Evolutionary conservation across 2,797 vertebrate species (phyloP).

Genomic region (Halcyon chelicuti): DNA sequence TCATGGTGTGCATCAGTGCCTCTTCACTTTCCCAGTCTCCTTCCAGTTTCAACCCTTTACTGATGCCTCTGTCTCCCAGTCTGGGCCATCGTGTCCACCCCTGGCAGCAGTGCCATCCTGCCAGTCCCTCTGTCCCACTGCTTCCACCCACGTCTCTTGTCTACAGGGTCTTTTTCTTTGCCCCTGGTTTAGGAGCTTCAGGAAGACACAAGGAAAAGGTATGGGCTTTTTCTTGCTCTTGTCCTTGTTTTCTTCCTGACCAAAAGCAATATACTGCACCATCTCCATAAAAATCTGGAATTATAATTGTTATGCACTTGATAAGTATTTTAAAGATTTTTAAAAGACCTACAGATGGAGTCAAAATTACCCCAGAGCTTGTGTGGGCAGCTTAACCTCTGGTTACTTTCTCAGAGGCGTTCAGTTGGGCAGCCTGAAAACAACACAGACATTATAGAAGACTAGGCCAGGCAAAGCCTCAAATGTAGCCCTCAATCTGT

Average conservation of each 20-base stretch:
- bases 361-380: not conserved
- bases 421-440: not conserved
- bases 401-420: not conserved
- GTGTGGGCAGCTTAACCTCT: not conserved
- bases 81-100: accelerated
- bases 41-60: not conserved
- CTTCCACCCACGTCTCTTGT: not conserved
- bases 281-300: not conserved
- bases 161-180: not conserved
- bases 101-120: accelerated
- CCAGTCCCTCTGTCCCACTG: accelerated
- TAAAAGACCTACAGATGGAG: not conserved
- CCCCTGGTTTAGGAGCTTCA: not conserved
- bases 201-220: not conserved
- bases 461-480: not conserved
- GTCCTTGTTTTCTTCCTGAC: not conserved
- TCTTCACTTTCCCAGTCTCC: not conserved
- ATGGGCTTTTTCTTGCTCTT: not conserved
- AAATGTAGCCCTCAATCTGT: not conserved
- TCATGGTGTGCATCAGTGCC: not conserved
- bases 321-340: not conserved
- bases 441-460: accelerated
- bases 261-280: not conserved
- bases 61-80: not conserved
- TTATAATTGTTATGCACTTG: not conserved